Evolutionary conservation across 2,113 vertebrate species (phyloP), one percentile per base, ranked within the genome.

Genomic region (Macrotus californicus): DNA sequence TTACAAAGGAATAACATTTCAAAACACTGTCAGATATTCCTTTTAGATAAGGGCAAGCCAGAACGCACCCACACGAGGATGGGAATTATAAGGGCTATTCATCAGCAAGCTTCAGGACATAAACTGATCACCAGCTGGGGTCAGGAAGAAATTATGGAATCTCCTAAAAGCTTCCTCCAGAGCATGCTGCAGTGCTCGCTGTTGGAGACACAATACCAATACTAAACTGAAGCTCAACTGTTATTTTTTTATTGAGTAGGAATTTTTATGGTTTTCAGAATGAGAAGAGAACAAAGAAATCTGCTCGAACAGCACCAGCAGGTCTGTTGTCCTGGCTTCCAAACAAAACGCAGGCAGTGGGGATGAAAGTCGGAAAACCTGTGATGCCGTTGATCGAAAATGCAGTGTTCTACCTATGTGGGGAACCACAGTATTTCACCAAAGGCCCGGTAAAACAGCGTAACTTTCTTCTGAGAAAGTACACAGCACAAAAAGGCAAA

Each of bases 181-280:
- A 95, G 97, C 70, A 3, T 29, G 72, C 92, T 56, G 82, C 90
- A 0, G 54, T 16, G 87, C 48, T n/a, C 95, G 2, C 91, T 6
- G 96, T 87, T 69, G 91, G 93, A 79, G 73, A 75, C 69, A 29
- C 88, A 31, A 83, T 41, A 70, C 77, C 91, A 13, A 75, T 13
- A 24, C 91, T 56, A 56, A 96, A 90, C 92, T 39, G 79, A 75
- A 96, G 82, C 85, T 34, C 77, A n/a, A 52, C 61, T 59, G 92
- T 39, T 89, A 76, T 85, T 94, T 91, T 96, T 92, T 86, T 91
- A 94, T 76, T 88, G 96, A 95, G 86, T 31, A 92, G 75, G 95
- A 85, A 86, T 92, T 93, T 89, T 79, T 86, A 76, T 8, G 43
- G 83, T 85, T 97, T 94, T 97, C 90, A 94, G 91, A 96, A 93